These are phyloP conservation scores for Amblyteles armatorius DNA, from an alignment of 2,888 invertebrate species.

Conservation along the genomic window DNA sequence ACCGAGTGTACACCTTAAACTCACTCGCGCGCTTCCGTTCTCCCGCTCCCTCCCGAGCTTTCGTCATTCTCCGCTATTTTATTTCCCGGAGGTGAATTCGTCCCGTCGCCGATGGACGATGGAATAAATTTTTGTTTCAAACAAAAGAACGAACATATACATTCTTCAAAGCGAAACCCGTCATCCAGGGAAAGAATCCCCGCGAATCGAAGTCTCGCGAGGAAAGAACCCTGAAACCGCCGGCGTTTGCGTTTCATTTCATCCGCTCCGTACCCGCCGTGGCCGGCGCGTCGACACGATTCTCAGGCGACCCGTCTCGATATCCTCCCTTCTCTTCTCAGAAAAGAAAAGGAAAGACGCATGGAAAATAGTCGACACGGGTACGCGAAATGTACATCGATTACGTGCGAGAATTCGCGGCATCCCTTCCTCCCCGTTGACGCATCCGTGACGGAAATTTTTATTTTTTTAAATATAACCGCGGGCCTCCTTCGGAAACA, in stretches of 20 bases:
- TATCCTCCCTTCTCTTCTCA: conserved; percentile 16
- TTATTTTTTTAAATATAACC: conserved; percentile 63
- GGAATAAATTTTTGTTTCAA: not conserved
- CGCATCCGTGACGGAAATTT: conserved; percentile 62
- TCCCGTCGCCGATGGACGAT: conserved; percentile 54
- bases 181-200: not conserved
- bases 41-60: conserved; percentile 19
- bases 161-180: not conserved
- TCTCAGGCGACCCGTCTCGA: conserved; percentile 15
- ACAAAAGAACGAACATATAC: not conserved
- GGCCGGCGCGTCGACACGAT: not conserved
- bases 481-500: not conserved
- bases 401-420: conserved; percentile 54
- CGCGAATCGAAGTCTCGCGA: not conserved
- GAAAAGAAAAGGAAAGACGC: conserved; percentile 1
- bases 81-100: conserved; percentile 62
- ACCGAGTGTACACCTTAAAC: conserved; percentile 67
- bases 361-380: conserved; percentile 38
- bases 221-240: not conserved
- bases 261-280: not conserved
- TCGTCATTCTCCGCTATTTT: not conserved
- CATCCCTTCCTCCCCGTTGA: conserved; percentile 35
- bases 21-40: conserved; percentile 42
- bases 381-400: conserved; percentile 43
- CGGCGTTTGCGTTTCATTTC: not conserved